Percentiles rank a stretch among this genome's conserved stretches.
These are phyloP conservation scores for Mesembrinibis cayennensis DNA, from an alignment of 2,113 vertebrate genomes.

Conservation along the genomic window DNA sequence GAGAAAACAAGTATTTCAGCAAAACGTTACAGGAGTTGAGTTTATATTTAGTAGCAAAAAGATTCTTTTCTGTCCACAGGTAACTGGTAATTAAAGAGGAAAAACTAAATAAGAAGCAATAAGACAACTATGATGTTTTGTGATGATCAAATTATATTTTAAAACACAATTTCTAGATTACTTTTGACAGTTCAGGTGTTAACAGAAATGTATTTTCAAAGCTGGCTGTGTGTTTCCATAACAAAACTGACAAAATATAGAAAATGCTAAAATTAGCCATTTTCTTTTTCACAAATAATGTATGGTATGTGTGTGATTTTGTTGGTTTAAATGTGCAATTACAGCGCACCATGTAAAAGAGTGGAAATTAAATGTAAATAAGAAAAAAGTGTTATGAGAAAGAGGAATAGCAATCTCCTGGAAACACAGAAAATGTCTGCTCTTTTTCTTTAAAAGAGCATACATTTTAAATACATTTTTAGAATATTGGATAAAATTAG, in stretches of 20 bases:
- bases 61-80: background rate
- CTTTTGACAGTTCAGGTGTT: background rate
- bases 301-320: background rate
- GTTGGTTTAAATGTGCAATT: background rate
- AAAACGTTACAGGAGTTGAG: background rate
- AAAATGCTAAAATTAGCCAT: background rate
- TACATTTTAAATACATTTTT: background rate
- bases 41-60: background rate
- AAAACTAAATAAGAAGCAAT: background rate
- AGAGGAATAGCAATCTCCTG: background rate
- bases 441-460: background rate
- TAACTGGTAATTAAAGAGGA: background rate
- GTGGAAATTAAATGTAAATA: background rate
- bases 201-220: background rate
- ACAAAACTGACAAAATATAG: background rate
- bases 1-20: background rate
- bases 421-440: background rate
- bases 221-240: background rate
- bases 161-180: background rate
- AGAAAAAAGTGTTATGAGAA: background rate
- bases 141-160: background rate
- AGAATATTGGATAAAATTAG: background rate
- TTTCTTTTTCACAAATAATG: background rate
- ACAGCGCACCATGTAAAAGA: background rate
- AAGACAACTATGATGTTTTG: background rate